These are phyloP conservation scores for Lonchura striata DNA, from an alignment of 2,113 vertebrate genomes.

Conservation along the genomic window DNA sequence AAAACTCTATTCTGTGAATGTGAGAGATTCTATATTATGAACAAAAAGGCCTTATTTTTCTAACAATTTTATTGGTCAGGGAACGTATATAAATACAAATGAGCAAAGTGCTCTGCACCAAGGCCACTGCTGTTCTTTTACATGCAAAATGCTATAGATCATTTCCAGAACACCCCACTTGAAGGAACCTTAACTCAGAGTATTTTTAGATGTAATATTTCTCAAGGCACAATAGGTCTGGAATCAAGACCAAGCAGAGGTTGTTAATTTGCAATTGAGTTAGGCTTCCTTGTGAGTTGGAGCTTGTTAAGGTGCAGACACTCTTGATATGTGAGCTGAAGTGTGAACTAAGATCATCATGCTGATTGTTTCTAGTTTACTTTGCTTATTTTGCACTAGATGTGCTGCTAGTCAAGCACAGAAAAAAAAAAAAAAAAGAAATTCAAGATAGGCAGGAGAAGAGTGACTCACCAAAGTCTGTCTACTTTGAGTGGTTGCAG, in stretches of 20 bases:
- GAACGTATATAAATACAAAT: not conserved
- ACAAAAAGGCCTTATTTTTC: no score
- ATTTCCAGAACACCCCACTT: not conserved
- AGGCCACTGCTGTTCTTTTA: not conserved
- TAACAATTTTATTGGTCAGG: not conserved
- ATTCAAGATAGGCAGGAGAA: not conserved
- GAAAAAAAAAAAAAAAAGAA: not conserved
- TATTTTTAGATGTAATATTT: constrained; percentile 16
- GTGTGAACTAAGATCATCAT: not conserved
- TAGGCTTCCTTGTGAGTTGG: not conserved
- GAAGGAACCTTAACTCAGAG: not conserved
- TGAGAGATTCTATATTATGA: no score
- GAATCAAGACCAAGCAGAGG: not conserved
- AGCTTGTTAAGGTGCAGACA: constrained; percentile 5
- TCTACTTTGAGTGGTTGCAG: not conserved
- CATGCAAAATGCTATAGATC: not conserved
- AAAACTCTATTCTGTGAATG: no score
- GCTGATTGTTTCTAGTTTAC: not conserved
- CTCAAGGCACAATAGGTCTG: not conserved
- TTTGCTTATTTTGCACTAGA: not conserved
- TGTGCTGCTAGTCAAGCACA: not conserved
- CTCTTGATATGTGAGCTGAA: not conserved
- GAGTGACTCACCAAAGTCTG: not conserved
- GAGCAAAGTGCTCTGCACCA: not conserved
- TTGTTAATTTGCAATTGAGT: not conserved